Conservation (phyloP, 1,140 invertebrate species). For the Marisa cornuarietis region DNA sequence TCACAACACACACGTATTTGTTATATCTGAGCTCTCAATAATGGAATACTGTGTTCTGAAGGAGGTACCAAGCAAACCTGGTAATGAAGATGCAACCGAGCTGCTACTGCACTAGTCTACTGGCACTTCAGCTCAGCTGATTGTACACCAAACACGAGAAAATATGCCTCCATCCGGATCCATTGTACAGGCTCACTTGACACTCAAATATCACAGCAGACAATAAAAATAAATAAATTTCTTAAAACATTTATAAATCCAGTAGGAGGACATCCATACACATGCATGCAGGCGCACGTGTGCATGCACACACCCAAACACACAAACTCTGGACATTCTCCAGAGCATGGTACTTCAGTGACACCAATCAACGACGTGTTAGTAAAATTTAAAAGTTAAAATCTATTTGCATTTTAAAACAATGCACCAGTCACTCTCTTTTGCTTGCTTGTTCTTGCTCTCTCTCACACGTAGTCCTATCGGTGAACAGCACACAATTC, state of each 20-base stretch:
- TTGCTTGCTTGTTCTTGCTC: not conserved
- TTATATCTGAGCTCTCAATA: too few species aligned
- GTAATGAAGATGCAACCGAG: too few species aligned
- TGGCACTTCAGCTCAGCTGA: too few species aligned
- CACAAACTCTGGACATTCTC: not conserved
- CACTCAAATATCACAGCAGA: too few species aligned
- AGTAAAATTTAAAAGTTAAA: not conserved
- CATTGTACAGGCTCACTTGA: not conserved
- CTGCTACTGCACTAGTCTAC: too few species aligned
- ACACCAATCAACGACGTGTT: not conserved
- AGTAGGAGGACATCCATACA: not conserved
- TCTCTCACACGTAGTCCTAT: not conserved
- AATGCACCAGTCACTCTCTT: not conserved
- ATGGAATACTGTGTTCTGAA: too few species aligned
- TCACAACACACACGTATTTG: too few species aligned
- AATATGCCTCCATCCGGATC: too few species aligned
- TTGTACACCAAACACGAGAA: too few species aligned
- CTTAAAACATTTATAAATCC: too few species aligned
- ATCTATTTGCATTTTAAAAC: not conserved
- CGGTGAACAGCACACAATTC: not conserved
- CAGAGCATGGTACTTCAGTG: constrained; percentile 1
- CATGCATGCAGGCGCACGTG: not conserved
- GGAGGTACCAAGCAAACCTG: too few species aligned
- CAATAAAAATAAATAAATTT: too few species aligned
- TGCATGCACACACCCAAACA: not conserved